These are phyloP conservation scores for Magallana gigas DNA, from an alignment of 1,140 invertebrate species.

Conservation along the genomic window DNA sequence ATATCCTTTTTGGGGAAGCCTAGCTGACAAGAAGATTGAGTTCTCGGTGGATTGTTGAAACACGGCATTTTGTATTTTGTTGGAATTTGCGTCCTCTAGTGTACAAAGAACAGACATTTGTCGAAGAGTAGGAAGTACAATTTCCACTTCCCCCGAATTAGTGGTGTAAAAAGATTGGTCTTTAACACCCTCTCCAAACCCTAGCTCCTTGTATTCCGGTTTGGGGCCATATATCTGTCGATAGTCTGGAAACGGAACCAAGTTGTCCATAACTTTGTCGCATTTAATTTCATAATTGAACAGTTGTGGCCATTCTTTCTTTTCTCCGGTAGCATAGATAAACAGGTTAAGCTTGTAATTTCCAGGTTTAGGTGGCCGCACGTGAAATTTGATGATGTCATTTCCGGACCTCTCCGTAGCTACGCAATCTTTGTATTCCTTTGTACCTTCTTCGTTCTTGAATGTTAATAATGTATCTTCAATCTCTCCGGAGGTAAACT, in stretches of 20 bases:
- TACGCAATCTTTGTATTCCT: neutral
- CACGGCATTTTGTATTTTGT: conserved; percentile 3
- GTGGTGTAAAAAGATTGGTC: conserved; percentile 26
- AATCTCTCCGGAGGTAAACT: neutral
- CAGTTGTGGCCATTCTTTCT: conserved; percentile 19
- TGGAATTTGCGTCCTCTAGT: neutral
- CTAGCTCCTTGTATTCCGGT: conserved; percentile 27
- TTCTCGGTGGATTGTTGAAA: neutral
- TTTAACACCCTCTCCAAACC: conserved; percentile 38
- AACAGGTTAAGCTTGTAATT: conserved; percentile 53
- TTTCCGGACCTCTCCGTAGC: conserved; percentile 13
- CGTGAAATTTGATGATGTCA: conserved; percentile 24
- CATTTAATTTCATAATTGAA: conserved; percentile 53
- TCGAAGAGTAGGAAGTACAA: neutral
- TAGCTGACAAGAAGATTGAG: conserved; percentile 10
- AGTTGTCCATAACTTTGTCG: neutral
- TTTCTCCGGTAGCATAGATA: conserved; percentile 27
- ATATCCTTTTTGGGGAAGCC: neutral
- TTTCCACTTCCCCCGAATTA: conserved; percentile 41
- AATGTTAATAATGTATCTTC: conserved; percentile 16
- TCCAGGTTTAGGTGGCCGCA: conserved; percentile 46
- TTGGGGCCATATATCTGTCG: conserved; percentile 41
- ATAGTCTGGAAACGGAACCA: conserved; percentile 42
- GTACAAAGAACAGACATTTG: conserved; percentile 29
- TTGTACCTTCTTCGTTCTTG: conserved; percentile 18